Conservation (phyloP, 2,888 invertebrate genomes). For the Spilosoma lubricipeda region DNA sequence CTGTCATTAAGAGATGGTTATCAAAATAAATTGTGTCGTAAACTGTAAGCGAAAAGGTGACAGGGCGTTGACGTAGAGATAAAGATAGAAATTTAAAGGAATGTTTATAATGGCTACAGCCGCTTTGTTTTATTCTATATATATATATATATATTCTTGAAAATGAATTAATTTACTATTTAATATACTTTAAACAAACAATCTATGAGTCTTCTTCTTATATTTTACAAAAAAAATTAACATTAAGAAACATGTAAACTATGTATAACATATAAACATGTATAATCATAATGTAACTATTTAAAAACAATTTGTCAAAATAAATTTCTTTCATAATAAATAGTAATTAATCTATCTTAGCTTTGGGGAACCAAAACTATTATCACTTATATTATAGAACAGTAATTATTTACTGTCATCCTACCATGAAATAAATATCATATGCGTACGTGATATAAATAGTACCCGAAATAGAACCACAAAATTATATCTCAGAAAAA, state of each 20-base stretch:
- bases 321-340: not conserved
- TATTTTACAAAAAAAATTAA: too few species aligned
- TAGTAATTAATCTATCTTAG: not conserved
- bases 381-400: too few species aligned
- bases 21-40: constrained; percentile 46
- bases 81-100: constrained; percentile 42
- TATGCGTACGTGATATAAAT: not conserved
- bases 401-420: too few species aligned
- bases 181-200: too few species aligned
- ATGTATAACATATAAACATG: too few species aligned
- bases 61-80: constrained; percentile 36
- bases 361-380: not conserved
- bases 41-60: constrained; percentile 35
- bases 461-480: not conserved
- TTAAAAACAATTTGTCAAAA: too few species aligned
- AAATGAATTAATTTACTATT: not conserved
- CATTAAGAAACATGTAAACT: too few species aligned
- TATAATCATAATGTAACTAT: too few species aligned
- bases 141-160: constrained; percentile 24
- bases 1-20: constrained; percentile 35
- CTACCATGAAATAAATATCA: not conserved
- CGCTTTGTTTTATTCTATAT: constrained; percentile 14
- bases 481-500: not conserved
- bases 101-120: constrained; percentile 25
- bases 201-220: too few species aligned